Evolutionary conservation across 2,113 vertebrate genomes (phyloP).

Genomic region (Tylochromis polylepis): DNA sequence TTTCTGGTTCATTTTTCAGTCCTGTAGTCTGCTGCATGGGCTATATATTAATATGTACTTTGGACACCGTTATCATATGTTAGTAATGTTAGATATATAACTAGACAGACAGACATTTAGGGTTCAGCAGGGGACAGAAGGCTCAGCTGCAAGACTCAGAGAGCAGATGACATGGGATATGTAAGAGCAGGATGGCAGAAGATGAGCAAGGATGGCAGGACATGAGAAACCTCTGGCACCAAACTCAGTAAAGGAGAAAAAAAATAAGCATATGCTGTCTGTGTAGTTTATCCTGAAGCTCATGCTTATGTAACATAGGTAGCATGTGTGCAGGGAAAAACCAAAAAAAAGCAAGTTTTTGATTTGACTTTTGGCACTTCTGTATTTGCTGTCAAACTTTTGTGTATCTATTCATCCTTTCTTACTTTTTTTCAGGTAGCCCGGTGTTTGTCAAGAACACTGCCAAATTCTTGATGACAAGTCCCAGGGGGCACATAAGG

Average conservation of each 20-base stretch:
- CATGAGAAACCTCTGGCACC: constrained; percentile 53
- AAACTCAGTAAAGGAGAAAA: constrained; percentile 30
- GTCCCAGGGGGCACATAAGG: background rate
- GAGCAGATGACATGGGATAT: constrained; percentile 42
- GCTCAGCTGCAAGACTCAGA: constrained; percentile 43
- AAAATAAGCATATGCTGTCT: constrained; percentile 46
- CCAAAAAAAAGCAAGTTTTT: background rate
- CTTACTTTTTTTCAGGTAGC: background rate
- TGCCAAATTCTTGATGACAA: background rate
- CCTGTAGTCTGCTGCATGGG: background rate
- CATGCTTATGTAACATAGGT: constrained; percentile 51
- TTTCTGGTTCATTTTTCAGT: background rate
- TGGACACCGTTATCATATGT: background rate
- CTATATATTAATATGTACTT: background rate
- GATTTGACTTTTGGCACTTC: background rate
- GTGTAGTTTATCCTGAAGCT: constrained; percentile 45
- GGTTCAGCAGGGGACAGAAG: background rate
- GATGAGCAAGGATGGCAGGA: constrained; percentile 40
- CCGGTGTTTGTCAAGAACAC: background rate
- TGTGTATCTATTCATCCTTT: background rate
- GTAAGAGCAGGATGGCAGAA: constrained; percentile 44
- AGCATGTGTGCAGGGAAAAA: background rate
- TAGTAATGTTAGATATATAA: background rate
- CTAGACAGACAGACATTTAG: background rate
- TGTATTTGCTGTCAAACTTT: background rate